phyloP scores from a whole-genome alignment of 2,113 vertebrate genomes.

The Petrocephalus microphthalmus region DNA sequence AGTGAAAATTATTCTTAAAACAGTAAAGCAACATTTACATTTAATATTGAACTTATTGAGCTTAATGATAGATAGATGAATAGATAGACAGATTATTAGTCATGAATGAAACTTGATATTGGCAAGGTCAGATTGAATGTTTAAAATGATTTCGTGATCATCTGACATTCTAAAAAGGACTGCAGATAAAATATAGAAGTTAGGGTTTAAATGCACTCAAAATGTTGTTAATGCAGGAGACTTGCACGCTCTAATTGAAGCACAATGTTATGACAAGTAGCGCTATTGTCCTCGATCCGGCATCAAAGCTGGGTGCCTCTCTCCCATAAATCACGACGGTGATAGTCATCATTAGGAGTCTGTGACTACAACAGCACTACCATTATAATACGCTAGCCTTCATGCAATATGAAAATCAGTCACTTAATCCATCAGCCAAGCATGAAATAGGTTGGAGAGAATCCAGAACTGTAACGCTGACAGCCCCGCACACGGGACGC shows the following conservation, averaged over 20 bases:
- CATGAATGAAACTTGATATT: too few relatives aligned
- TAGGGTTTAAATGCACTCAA: background rate
- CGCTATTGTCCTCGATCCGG: background rate
- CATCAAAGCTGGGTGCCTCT: background rate
- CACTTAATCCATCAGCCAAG: background rate
- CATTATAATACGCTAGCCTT: background rate
- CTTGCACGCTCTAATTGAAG: constrained; percentile 1
- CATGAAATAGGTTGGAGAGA: background rate
- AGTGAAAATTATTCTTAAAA: background rate
- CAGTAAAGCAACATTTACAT: background rate
- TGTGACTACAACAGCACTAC: background rate
- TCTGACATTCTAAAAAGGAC: background rate
- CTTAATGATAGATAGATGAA: background rate
- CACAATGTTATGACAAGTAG: constrained; percentile 13
- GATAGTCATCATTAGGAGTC: constrained; percentile 8
- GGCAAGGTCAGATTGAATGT: background rate
- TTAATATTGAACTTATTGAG: background rate
- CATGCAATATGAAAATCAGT: background rate
- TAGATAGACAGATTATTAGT: background rate
- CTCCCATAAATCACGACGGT: background rate
- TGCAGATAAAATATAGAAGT: background rate
- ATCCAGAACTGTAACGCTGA: background rate
- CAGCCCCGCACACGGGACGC: background rate
- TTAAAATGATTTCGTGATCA: background rate
- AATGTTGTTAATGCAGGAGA: background rate